Percentiles rank a stretch among this genome's conserved stretches.
Conservation (phyloP, 2,797 vertebrate species). For the Setipinna tenuifilis region DNA sequence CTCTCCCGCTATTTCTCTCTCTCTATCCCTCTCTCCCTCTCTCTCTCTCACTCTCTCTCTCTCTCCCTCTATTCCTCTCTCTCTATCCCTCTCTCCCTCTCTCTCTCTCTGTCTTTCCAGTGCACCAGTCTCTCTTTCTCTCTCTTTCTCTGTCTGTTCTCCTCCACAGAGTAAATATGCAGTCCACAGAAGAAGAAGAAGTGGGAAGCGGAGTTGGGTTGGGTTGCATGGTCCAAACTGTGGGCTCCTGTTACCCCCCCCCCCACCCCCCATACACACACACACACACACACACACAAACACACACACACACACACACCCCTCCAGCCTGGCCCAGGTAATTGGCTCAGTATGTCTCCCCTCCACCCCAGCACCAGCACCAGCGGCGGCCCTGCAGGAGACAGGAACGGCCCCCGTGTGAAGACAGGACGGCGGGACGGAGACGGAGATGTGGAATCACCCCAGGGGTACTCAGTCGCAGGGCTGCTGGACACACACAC, state of each 20-base stretch:
- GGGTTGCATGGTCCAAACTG: conserved; percentile 25
- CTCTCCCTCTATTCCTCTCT: too few species aligned
- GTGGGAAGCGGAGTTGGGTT: conserved; percentile 9
- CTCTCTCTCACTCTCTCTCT: too few species aligned
- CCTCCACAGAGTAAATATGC: conserved; percentile 7
- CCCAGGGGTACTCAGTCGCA: neutral
- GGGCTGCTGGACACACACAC: neutral
- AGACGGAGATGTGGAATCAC: neutral
- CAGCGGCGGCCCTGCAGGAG: neutral
- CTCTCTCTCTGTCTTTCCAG: too few species aligned
- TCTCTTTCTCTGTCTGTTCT: too few species aligned
- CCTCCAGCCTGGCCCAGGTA: conserved; percentile 34
- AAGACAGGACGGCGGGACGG: neutral
- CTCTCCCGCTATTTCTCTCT: too few species aligned
- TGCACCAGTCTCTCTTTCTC: too few species aligned
- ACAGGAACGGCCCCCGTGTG: neutral
- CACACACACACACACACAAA: too few species aligned
- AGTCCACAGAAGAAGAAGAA: neutral
- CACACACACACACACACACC: too few species aligned
- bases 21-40: too few species aligned
- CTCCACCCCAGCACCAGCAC: neutral
- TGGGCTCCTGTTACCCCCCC: conserved; percentile 36
- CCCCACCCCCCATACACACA: too few species aligned
- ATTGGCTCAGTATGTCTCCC: conserved; percentile 25
- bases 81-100: too few species aligned